Evolutionary conservation across 64 coral and sea anemone species (phyloP), one percentile per base, ranked within the genome.

Genomic region (Dendrophyllia cribrosa): DNA sequence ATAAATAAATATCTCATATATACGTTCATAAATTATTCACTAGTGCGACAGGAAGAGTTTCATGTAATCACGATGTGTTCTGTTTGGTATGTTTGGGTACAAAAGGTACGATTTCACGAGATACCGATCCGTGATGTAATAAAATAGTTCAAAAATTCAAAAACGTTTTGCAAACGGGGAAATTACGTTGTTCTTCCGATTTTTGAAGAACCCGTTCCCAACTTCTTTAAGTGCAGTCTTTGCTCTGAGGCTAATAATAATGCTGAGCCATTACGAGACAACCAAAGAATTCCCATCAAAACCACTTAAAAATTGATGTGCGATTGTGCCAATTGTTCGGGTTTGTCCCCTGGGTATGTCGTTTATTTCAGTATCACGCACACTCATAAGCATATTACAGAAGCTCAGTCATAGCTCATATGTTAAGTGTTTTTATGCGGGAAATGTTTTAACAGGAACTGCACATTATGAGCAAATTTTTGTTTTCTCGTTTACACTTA

Each of bases 261-360:
- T 45, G 25, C 26, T 64, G 15, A 11, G 59, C 60, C 45, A 44
- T 34, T 34, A 66, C 59, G 34, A 46, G 58, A 17, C 58, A 65
- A 82, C 58, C 15, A 11, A 82, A 82, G 58, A 64, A 64, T 82
- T 65, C 56, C 16, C 50, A 25, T 58, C 44, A 17, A 56, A 78
- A 25, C n/a, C 52, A 78, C 22, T 59, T 78, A 6, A 59, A 26
- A 51, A 6, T 22, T 8, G 22, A 23, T 20, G 11, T 58, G 76
- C 21, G 12, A 78, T 51, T 76, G 79, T 48, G 8, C 64, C 14
- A 60, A 17, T 19, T n/a, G 8, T 34, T 25, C 5, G 20, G 24
- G n/a, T 23, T 70, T 10, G 20, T 70, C 60, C 4, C 13, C 11
- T 4, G 60, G 60, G 75, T 22, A 15, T 56, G 48, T n/a, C 9